Percentiles rank a stretch among this genome's conserved stretches.
Conservation (phyloP, 2,113 vertebrate species). For the Zootoca vivipara region DNA sequence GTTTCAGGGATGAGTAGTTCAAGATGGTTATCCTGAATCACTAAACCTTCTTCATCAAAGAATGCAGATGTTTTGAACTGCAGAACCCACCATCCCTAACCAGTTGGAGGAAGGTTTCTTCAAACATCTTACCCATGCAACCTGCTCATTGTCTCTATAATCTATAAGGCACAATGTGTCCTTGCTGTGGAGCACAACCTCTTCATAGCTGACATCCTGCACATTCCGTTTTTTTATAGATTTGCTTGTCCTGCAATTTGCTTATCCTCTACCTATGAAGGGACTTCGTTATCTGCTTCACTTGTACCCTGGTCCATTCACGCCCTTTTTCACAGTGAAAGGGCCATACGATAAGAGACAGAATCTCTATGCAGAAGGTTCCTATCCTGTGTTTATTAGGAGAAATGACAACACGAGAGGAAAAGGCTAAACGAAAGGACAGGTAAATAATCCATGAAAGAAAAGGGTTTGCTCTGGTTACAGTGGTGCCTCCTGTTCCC, state of each 20-base stretch:
- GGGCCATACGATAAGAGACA: too few relatives aligned
- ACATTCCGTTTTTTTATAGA: background rate
- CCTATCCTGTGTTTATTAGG: too few relatives aligned
- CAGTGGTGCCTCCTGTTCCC: too few relatives aligned
- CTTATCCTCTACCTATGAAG: background rate
- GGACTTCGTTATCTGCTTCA: too few relatives aligned
- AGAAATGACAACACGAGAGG: too few relatives aligned
- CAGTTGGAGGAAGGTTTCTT: background rate
- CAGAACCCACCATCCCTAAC: background rate
- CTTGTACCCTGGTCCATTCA: too few relatives aligned
- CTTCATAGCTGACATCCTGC: background rate
- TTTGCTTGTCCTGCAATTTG: background rate
- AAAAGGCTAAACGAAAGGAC: too few relatives aligned
- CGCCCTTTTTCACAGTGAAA: too few relatives aligned
- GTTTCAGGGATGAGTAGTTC: background rate
- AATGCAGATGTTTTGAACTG: background rate
- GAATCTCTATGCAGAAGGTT: too few relatives aligned
- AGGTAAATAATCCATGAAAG: too few relatives aligned
- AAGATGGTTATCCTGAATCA: background rate
- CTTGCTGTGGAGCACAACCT: background rate
- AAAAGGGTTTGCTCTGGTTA: too few relatives aligned
- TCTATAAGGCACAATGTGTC: background rate
- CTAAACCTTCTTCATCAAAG: background rate
- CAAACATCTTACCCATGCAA: background rate
- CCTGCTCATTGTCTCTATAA: background rate